Conservation (phyloP, 2,888 invertebrate species). For the Callyntrura sp. region DNA sequence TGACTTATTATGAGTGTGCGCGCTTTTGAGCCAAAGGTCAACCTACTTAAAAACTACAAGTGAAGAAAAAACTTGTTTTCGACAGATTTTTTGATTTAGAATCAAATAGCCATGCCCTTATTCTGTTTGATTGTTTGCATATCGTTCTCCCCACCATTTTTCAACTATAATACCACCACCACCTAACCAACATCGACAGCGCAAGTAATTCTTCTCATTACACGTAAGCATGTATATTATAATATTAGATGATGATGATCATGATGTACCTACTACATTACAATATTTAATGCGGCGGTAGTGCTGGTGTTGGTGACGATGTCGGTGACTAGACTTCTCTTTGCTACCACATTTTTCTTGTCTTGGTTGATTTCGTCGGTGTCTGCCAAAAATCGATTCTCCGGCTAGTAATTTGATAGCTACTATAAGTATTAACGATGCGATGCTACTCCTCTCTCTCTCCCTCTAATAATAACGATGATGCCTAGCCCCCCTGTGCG, state of each 20-base stretch:
- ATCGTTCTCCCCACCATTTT: slow-evolving; percentile 25
- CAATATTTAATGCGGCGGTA: not conserved
- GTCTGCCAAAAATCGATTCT: not conserved
- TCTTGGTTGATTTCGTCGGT: too few species aligned
- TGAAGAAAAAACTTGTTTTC: slow-evolving; percentile 67
- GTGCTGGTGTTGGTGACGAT: not conserved
- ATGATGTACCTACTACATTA: not conserved
- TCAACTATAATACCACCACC: not conserved
- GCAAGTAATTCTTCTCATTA: not conserved
- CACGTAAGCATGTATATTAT: not conserved
- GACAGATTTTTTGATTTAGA: slow-evolving; percentile 74
- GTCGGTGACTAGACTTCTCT: slow-evolving; percentile 1
- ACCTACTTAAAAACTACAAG: slow-evolving; percentile 54
- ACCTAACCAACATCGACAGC: not conserved
- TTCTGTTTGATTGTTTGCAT: slow-evolving; percentile 66
- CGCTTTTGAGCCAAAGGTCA: slow-evolving; percentile 65
- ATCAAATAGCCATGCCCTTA: slow-evolving; percentile 68
- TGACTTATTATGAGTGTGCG: not conserved
- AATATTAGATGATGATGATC: not conserved
- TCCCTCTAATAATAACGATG: not conserved
- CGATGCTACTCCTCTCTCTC: not conserved
- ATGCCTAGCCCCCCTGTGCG: not conserved
- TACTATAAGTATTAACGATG: not conserved
- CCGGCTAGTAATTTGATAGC: not conserved
- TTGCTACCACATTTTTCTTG: not conserved